These are phyloP conservation scores for Lota lota DNA, from an alignment of 2,113 vertebrate genomes.

Conservation along the genomic window DNA sequence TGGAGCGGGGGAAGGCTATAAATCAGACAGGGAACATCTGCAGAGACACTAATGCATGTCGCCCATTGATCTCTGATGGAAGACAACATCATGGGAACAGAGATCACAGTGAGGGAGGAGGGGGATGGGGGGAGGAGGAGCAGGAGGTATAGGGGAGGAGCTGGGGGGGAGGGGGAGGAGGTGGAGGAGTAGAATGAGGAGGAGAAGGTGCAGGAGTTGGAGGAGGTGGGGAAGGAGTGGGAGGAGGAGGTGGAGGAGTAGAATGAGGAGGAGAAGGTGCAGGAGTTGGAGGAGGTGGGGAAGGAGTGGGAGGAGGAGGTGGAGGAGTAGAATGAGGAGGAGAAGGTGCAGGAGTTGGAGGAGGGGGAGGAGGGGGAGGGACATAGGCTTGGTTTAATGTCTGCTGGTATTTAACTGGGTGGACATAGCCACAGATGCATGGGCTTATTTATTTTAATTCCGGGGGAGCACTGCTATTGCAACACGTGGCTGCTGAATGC, in stretches of 20 bases:
- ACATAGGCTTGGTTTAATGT: not conserved
- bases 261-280: not conserved
- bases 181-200: not conserved
- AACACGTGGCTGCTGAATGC: too few species aligned
- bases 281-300: not conserved
- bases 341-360: not conserved
- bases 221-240: too few species aligned
- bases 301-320: too few species aligned
- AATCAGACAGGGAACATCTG: constrained; percentile 50
- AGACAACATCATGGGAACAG: constrained; percentile 52
- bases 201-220: not conserved
- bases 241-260: too few species aligned
- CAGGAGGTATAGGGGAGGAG: not conserved
- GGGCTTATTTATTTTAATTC: constrained; percentile 52
- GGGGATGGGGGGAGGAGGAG: too few species aligned
- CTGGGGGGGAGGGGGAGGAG: too few species aligned
- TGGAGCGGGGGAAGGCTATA: constrained; percentile 35
- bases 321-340: not conserved
- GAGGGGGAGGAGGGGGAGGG: not conserved
- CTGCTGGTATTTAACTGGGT: constrained; percentile 44
- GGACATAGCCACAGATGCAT: constrained; percentile 45
- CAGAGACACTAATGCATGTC: constrained; percentile 59
- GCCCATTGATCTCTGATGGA: constrained; percentile 61
- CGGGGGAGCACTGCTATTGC: constrained; percentile 19
- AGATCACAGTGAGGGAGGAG: constrained; percentile 37